phyloP scores from a whole-genome alignment of 1,140 invertebrate genomes.

The Drosophila parvula region DNA sequence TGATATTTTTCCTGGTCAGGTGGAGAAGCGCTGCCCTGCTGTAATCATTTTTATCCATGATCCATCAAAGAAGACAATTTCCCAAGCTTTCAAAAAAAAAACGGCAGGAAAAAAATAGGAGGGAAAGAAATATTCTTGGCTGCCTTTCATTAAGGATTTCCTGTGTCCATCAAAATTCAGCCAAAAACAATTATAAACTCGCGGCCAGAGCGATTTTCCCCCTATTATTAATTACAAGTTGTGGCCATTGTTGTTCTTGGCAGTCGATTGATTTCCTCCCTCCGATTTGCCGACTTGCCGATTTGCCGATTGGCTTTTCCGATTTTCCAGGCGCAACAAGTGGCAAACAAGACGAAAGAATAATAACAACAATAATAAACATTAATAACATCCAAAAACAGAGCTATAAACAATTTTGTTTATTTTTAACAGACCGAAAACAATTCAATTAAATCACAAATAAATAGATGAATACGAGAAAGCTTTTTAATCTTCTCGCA shows the following conservation, averaged over 20 bases:
- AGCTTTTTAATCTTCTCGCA: constrained; percentile 63
- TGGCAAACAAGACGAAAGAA: constrained; percentile 36
- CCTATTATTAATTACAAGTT: constrained; percentile 46
- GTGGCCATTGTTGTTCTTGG: constrained; percentile 38
- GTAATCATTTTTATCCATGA: constrained; percentile 2
- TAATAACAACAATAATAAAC: constrained; percentile 34
- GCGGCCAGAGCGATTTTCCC: constrained; percentile 26
- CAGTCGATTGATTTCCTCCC: constrained; percentile 38
- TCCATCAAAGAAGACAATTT: constrained; percentile 43
- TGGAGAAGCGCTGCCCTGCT: constrained; percentile 5
- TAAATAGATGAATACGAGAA: constrained; percentile 71
- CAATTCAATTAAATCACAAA: constrained; percentile 82
- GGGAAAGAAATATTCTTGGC: neutral
- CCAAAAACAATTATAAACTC: constrained; percentile 69
- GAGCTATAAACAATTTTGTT: constrained; percentile 56
- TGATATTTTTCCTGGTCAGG: constrained; percentile 8
- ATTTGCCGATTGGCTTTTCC: constrained; percentile 1
- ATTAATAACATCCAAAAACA: constrained; percentile 26
- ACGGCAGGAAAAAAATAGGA: neutral
- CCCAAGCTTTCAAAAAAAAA: neutral
- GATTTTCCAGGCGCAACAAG: constrained; percentile 50
- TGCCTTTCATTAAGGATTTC: constrained; percentile 74
- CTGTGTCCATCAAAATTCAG: constrained; percentile 67
- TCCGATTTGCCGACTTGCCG: neutral
- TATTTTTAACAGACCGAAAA: constrained; percentile 71